Base-by-base conservation (phyloP, 2,797 vertebrate species). In the Babyrousa celebensis region DNA sequence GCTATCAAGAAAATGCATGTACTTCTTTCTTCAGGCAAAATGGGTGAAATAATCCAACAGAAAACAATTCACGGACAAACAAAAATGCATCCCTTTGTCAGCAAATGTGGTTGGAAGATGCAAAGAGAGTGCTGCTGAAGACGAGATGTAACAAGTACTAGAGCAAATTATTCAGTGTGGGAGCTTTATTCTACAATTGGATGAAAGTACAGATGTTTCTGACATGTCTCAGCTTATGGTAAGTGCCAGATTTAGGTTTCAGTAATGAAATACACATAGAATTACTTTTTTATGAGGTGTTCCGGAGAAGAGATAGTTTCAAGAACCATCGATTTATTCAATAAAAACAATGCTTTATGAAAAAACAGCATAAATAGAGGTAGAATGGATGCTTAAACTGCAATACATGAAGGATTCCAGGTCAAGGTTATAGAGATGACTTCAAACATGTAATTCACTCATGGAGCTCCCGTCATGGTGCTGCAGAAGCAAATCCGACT, bases 311-410 rank as follows among this genome's bases (percentile, higher is more conserved):
- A 85, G 77, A 82, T 16, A 27, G 60, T 96, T 97, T 94, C 87
- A 96, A 97, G 95, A 93, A 90, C 80, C 84, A 96, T 58, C 16
- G 94, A 86, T 77, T 97, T 97, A 96, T 94, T 97, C 96, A 97
- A 97, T 82, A 68, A 95, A 96, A 97, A 70, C 62, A 91, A 27
- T 87, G 80, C 68, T 96, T 96, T 92, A 62, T 93, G 80, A 87
- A 82, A 93, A 95, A 95, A 96, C 63, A 74, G 43, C 75, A 20
- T 67, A 86, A 95, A 60, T 56, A 32, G 48, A 91, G 18, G 17
- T 77, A 52, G 84, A 56, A 12, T 65, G 58, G 56, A 36, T 5
- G 43, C 43, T 92, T 96, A 74, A 48, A 43, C 12, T 27, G 58
- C 43, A 79, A 77, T 89, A 48, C 80, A 40, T 8, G 18, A 65